These are phyloP conservation scores for Hypotaenidia okinawae DNA, from an alignment of 2,797 vertebrate species.

Conservation along the genomic window DNA sequence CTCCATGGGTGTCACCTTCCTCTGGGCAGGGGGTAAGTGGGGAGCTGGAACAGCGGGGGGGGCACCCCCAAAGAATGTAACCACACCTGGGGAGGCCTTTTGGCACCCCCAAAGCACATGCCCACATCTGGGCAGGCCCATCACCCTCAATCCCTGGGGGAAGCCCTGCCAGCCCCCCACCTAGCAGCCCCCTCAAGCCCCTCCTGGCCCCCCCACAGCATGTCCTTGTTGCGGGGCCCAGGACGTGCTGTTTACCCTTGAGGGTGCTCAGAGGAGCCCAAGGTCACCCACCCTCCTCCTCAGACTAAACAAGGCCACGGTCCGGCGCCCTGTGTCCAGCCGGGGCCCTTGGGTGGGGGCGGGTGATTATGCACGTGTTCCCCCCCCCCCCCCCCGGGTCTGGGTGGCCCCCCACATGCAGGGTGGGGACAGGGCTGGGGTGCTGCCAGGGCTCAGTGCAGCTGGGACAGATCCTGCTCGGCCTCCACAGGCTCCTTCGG, in stretches of 20 bases:
- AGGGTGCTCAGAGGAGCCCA: not conserved
- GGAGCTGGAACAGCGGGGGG: not conserved
- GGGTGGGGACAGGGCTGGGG: not conserved
- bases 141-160: too few species aligned
- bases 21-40: not conserved
- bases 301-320: not conserved
- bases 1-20: not conserved
- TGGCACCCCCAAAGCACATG: too few species aligned
- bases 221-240: not conserved
- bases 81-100: too few species aligned
- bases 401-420: too few species aligned
- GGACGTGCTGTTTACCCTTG: not conserved
- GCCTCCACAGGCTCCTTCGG: not conserved
- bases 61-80: not conserved
- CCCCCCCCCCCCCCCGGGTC: not conserved
- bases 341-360: not conserved
- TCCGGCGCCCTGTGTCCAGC: rapidly evolving
- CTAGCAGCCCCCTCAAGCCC: too few species aligned
- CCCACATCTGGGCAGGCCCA: too few species aligned
- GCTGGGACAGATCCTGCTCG: not conserved
- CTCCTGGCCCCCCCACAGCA: rapidly evolving
- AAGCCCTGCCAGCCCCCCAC: too few species aligned
- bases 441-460: not conserved
- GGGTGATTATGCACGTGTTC: rapidly evolving
- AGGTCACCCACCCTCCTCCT: not conserved